These are phyloP conservation scores for Drosophila prolongata DNA, from an alignment of 2,888 invertebrate species.

Conservation along the genomic window DNA sequence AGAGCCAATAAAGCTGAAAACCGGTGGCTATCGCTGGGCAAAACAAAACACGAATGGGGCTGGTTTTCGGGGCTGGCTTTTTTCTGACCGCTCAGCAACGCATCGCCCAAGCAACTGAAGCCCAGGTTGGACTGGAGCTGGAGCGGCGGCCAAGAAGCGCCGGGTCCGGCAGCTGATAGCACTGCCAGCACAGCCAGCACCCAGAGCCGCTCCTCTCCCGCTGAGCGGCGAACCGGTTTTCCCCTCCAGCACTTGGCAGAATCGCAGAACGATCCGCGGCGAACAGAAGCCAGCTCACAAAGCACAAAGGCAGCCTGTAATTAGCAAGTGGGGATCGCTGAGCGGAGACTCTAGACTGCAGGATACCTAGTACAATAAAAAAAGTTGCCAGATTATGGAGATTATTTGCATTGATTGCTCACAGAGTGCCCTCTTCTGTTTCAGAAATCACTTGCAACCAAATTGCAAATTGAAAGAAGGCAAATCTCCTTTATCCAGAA, in stretches of 20 bases:
- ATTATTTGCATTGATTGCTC: too few relatives aligned
- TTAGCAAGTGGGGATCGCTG: constrained; percentile 4
- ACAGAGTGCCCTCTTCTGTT: too few relatives aligned
- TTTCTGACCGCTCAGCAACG: constrained; percentile 56
- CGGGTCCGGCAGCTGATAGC: constrained; percentile 18
- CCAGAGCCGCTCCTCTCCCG: constrained; percentile 17
- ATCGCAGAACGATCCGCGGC: constrained; percentile 6
- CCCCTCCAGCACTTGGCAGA: constrained; percentile 9
- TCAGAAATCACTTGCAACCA: too few relatives aligned
- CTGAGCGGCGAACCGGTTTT: constrained; percentile 24
- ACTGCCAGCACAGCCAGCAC: neutral
- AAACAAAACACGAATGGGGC: constrained; percentile 8
- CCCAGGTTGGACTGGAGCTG: constrained; percentile 41
- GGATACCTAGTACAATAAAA: neutral
- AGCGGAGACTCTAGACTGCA: neutral
- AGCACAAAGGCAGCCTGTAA: constrained; percentile 17
- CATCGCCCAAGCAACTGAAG: constrained; percentile 69
- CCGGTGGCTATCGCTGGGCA: constrained; percentile 49
- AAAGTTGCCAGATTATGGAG: too few relatives aligned
- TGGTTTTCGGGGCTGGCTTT: neutral
- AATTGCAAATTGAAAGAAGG: too few relatives aligned
- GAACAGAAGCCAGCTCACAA: constrained; percentile 1
- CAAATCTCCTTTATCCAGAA: too few relatives aligned
- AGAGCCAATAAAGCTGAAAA: constrained; percentile 42
- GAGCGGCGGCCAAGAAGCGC: constrained; percentile 23